Conservation (phyloP, 2,888 invertebrate genomes). For the Mesochorus sp. region DNA sequence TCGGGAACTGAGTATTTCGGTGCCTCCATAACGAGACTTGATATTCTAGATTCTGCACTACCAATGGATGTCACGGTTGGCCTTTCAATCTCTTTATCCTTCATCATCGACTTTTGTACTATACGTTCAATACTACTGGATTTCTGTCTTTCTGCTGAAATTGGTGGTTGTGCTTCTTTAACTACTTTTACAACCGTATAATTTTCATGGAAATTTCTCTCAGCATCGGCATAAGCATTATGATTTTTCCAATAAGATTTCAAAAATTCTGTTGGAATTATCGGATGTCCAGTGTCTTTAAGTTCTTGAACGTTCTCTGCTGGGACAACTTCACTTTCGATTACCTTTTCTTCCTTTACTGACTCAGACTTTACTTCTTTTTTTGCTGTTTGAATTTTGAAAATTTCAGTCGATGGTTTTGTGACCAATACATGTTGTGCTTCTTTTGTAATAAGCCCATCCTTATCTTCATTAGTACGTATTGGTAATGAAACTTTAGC, state of each 20-base stretch:
- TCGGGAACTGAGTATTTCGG: slow-evolving; percentile 66
- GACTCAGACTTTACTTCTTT: background rate
- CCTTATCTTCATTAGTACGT: background rate
- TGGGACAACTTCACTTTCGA: background rate
- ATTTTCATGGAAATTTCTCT: slow-evolving; percentile 71
- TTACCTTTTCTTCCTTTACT: slow-evolving; percentile 3
- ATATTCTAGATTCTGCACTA: slow-evolving; percentile 52
- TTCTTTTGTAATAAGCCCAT: background rate
- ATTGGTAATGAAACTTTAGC: background rate
- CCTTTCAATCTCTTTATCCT: slow-evolving; percentile 42
- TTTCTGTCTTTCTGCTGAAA: slow-evolving; percentile 49
- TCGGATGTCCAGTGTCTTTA: slow-evolving; percentile 12
- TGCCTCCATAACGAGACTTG: slow-evolving; percentile 61
- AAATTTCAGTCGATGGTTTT: background rate
- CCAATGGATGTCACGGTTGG: slow-evolving; percentile 22
- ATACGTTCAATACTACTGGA: slow-evolving; percentile 71
- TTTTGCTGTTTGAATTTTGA: background rate
- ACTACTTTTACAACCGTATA: slow-evolving; percentile 72
- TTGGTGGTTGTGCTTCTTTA: slow-evolving; percentile 66
- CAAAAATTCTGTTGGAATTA: slow-evolving; percentile 44
- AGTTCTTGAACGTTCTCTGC: background rate
- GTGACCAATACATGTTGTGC: background rate
- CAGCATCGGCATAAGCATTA: slow-evolving; percentile 72
- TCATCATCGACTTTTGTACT: slow-evolving; percentile 75
- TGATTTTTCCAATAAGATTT: slow-evolving; percentile 75